Conservation (phyloP, 2,797 vertebrate species). For the Ibycter americanus region DNA sequence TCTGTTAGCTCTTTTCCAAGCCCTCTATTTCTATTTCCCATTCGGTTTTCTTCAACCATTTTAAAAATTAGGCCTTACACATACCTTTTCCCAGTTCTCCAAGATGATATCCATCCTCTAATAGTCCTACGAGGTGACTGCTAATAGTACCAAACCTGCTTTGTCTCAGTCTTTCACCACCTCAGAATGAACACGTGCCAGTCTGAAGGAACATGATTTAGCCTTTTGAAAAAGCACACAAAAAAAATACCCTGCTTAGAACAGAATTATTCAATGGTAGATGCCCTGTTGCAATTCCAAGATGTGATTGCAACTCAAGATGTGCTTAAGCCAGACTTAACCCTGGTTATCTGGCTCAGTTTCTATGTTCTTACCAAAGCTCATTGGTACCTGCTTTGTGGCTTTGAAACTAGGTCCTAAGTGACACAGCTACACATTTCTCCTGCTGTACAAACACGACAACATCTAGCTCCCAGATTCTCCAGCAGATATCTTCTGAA, state of each 20-base stretch:
- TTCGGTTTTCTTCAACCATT: neutral
- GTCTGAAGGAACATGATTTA: neutral
- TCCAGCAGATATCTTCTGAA: neutral
- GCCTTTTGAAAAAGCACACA: neutral
- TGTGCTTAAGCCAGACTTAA: neutral
- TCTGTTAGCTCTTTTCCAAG: neutral
- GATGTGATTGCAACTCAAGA: neutral
- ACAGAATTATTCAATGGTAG: neutral
- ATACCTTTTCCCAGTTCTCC: neutral
- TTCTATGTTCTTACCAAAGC: neutral
- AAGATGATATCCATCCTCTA: neutral
- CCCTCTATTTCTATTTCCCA: neutral
- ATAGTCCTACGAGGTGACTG: neutral
- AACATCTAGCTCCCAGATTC: neutral
- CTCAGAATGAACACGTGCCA: neutral
- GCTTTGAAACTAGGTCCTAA: neutral
- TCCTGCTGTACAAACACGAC: neutral
- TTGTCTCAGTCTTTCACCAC: neutral
- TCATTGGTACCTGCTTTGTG: rapidly evolving
- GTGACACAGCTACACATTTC: neutral
- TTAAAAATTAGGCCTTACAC: neutral
- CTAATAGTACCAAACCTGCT: neutral
- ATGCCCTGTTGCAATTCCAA: neutral
- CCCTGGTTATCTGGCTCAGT: neutral
- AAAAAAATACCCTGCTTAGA: neutral